These are phyloP conservation scores for Andricus grossulariae DNA, from an alignment of 1,140 invertebrate genomes.

Conservation along the genomic window DNA sequence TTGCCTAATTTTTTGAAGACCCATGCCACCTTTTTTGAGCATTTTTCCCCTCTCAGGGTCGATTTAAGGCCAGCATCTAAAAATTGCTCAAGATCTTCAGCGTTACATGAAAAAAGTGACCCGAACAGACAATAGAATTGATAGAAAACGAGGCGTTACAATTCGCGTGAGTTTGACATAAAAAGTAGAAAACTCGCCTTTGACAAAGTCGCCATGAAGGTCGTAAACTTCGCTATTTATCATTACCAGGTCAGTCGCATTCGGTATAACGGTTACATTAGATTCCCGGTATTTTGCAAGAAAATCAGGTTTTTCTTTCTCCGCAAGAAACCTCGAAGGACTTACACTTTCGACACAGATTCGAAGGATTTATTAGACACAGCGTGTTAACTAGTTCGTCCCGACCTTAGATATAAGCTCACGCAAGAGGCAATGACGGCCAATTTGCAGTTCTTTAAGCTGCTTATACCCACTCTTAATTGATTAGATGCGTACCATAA, in stretches of 20 bases:
- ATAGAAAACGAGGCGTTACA: neutral
- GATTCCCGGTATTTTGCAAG: conserved; percentile 30
- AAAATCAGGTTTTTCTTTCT: conserved; percentile 27
- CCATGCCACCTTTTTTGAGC: too few species aligned
- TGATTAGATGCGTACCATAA: conserved; percentile 24
- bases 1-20: too few species aligned
- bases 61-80: too few species aligned
- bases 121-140: neutral
- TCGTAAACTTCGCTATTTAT: conserved; percentile 31
- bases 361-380: conserved; percentile 51
- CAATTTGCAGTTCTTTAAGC: conserved; percentile 39
- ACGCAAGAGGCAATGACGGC: conserved; percentile 37
- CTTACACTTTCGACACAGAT: conserved; percentile 37
- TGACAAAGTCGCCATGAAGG: conserved; percentile 18
- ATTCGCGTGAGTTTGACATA: neutral
- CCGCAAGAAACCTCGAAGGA: conserved; percentile 33
- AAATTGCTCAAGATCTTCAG: neutral
- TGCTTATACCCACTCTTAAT: conserved; percentile 8
- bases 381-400: conserved; percentile 39
- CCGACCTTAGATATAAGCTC: conserved; percentile 37
- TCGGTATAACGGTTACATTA: conserved; percentile 12
- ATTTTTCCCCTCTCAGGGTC: too few species aligned
- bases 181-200: conserved; percentile 14
- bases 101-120: neutral
- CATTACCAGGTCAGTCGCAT: conserved; percentile 29